Base-by-base conservation (phyloP, 2,113 vertebrate species). In the Perccottus glenii region DNA sequence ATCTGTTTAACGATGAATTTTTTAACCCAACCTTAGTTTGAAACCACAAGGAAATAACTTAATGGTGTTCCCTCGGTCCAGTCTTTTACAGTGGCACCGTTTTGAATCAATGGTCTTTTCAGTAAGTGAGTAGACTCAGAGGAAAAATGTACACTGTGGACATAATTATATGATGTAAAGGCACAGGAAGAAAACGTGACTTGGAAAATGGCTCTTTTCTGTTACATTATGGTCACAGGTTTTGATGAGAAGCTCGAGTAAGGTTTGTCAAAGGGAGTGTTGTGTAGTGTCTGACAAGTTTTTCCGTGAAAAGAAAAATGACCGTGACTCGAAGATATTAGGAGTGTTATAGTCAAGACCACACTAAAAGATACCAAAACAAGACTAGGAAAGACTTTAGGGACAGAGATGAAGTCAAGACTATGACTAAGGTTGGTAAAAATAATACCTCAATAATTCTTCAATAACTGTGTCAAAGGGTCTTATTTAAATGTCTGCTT, bases 121-220 rank as follows among this genome's bases (percentile, higher is more conserved):
- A 67, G 56, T 16, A 7, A 48, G 47, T 48, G 38, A 67, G 64
- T 55, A 35, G 38, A 50, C 14, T 38, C 46, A 27, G 19, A 27
- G 84, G 60, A 68, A 77, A 79, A 68, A 67, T 70, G 65, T 61
- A 38, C 60, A 36, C 3, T 6, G 32, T 46, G 55, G 46, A 61
- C 75, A 78, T 78, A 78, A 85, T 76, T 56, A 73, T 52, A 60
- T 67, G 77, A 85, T 77, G 75, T 85, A 75, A 74, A 84, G 12
- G 66, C 52, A 64, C 52, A 73, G 71, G 67, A 79, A 81, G 65
- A 65, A 81, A 78, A 82, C 5, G 64, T 64, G 68, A 6, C 16
- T 9, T 45, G 49, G 19, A 81, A 83, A 85, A 73, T 60, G 33
- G 59, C 32, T 66, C 74, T 78, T 78, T 82, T 78, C 12, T 35